These are phyloP conservation scores for Sporophila hypoxantha DNA, from an alignment of 2,113 vertebrate genomes.

Conservation along the genomic window DNA sequence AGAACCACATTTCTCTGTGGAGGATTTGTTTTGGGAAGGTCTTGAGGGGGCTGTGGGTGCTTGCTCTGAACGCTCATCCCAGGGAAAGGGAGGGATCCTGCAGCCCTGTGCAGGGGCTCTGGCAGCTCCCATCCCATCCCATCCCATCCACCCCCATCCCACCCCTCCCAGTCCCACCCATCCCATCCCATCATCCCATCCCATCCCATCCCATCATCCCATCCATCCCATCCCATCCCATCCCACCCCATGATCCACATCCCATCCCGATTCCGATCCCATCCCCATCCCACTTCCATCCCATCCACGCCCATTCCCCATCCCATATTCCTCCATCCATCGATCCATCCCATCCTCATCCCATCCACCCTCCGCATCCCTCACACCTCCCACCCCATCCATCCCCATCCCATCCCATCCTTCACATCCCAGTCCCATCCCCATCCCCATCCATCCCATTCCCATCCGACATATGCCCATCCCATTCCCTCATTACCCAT, in stretches of 20 bases:
- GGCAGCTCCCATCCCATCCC: background rate
- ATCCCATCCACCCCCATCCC: background rate
- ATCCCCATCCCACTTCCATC: too few species aligned
- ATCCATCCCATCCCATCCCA: background rate
- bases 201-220: too few species aligned
- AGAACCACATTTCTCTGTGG: fast-evolving
- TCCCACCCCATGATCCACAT: background rate
- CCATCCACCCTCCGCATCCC: too few species aligned
- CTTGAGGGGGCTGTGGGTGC: background rate
- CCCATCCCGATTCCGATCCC: too few species aligned
- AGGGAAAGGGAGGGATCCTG: background rate
- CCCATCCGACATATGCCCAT: background rate
- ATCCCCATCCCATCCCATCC: too few species aligned
- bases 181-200: background rate
- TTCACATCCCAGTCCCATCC: too few species aligned
- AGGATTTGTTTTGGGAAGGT: background rate
- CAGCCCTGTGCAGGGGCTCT: background rate
- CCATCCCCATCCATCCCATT: background rate
- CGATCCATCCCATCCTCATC: background rate
- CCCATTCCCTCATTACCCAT: background rate
- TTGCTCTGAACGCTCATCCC: background rate
- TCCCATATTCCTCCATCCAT: too few species aligned
- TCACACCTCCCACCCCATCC: background rate
- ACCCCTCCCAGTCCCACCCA: background rate
- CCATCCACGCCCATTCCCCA: too few species aligned